Evolutionary conservation across 2,113 vertebrate genomes (phyloP), one percentile per base, ranked within the genome.

Genomic region (Bujurquina vittata): DNA sequence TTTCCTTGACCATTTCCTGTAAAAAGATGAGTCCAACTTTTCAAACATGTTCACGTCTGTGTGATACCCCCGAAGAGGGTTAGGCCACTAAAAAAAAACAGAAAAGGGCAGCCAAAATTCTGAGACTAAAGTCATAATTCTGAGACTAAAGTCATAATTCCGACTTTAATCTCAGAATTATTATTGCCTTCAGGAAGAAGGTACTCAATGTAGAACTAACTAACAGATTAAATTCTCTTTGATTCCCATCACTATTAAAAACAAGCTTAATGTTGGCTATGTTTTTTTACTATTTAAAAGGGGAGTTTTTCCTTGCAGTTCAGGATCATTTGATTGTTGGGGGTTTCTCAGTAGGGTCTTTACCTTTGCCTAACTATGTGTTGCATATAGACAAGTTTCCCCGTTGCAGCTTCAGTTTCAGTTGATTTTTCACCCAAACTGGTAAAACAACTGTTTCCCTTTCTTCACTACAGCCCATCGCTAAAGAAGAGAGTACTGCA

Each of bases 1-100:
- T 59, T 76, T 67, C 26, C 79, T 80, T 76, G 80, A 82, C 80
- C 80, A 14, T 76, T 83, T 83, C 80, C 73, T 67, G 73, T 80
- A 74, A 80, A 72, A 31, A 35, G 7, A 33, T 1, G 1, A 33
- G 5, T 33, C 1, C 6, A 33, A 33, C 31, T 33, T 67, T 18
- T 67, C 23, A 67, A 67, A 10, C 4, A 0, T 26, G 37, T 26
- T 67, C 0, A 46, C 40, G 17, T 37, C 37, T 10, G 37, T 57
- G 22, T 57, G 22, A 10, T 23, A 23, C 23, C 23, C n/a, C n/a
- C n/a, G n/a, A n/a, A n/a, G n/a, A n/a, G n/a, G n/a, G n/a, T n/a
- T n/a, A n/a, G n/a, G n/a, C n/a, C n/a, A n/a, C n/a, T n/a, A n/a
- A n/a, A n/a, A n/a, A n/a, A n/a, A n/a, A n/a, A n/a, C n/a, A n/a